phyloP scores from a whole-genome alignment of 2,113 vertebrate species.

The Syngnathus scovelli region DNA sequence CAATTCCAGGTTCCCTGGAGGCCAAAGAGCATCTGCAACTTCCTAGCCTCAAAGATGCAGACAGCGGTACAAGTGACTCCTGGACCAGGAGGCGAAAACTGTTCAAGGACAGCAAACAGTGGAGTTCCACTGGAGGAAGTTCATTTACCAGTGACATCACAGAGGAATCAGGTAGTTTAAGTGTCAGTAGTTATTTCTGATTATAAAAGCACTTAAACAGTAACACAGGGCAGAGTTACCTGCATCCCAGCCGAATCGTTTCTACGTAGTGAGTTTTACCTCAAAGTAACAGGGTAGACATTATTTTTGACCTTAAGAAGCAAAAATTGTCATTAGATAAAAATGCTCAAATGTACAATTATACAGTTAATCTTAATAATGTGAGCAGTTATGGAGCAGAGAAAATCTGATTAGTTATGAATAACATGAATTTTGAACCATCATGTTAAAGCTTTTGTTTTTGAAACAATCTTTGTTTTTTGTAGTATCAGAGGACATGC shows the following conservation, averaged over 20 bases:
- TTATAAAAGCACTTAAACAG: too few relatives aligned
- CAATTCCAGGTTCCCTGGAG: constrained; percentile 55
- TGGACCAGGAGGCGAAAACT: constrained; percentile 80
- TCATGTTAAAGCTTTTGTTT: background rate
- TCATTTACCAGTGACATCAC: constrained; percentile 81
- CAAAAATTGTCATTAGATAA: too few relatives aligned
- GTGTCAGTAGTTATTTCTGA: background rate
- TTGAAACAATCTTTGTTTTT: too few relatives aligned
- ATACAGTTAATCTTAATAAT: too few relatives aligned
- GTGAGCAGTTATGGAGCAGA: too few relatives aligned
- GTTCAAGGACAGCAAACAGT: constrained; percentile 79
- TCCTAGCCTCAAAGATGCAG: constrained; percentile 59
- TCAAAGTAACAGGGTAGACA: too few relatives aligned
- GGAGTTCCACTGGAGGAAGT: constrained; percentile 76
- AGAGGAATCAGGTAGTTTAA: constrained; percentile 75
- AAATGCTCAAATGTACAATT: too few relatives aligned
- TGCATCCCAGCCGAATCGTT: too few relatives aligned
- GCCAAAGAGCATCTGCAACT: constrained; percentile 64
- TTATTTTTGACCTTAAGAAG: too few relatives aligned
- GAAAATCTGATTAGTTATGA: too few relatives aligned
- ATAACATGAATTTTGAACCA: too few relatives aligned
- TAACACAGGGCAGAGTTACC: background rate
- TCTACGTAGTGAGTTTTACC: too few relatives aligned
- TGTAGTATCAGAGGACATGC: constrained; percentile 78
- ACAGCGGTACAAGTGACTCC: constrained; percentile 71